A percentile compares a stretch with the other conserved stretches of the same genome.
Conservation (phyloP, 2,797 vertebrate genomes). For the Gobio occitaniae region DNA sequence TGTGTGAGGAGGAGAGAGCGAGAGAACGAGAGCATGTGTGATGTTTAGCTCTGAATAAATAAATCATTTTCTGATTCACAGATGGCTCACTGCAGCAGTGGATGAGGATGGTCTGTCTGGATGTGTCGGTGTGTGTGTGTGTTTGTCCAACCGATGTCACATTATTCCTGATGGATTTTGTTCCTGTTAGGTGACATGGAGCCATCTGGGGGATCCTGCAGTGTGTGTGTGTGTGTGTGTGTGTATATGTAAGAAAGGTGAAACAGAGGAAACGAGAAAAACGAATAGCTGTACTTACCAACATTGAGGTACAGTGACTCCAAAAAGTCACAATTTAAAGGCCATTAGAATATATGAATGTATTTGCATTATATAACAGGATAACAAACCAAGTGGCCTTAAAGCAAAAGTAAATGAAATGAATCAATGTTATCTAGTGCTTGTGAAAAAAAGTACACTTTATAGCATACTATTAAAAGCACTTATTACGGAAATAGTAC, state of each 20-base stretch:
- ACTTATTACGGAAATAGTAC: not conserved
- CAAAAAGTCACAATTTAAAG: conserved; percentile 1
- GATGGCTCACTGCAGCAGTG: conserved; percentile 61
- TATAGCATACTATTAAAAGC: not conserved
- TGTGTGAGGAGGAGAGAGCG: conserved; percentile 15
- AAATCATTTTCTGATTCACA: conserved; percentile 61
- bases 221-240: conserved; percentile 19
- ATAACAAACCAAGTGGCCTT: not conserved
- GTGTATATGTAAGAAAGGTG: conserved; percentile 31
- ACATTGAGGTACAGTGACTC: not conserved
- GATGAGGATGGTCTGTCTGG: conserved; percentile 54
- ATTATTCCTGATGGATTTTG: conserved; percentile 64
- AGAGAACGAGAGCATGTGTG: conserved; percentile 43
- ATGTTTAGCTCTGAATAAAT: conserved; percentile 61
- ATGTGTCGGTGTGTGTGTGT: conserved; percentile 42
- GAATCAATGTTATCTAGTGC: not conserved
- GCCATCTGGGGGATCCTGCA: conserved; percentile 59
- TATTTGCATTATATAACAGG: not conserved
- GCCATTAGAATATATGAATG: not conserved
- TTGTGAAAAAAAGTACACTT: not conserved
- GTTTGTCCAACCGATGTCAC: conserved; percentile 57
- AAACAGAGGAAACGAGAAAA: conserved; percentile 16
- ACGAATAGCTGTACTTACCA: not conserved
- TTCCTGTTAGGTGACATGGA: conserved; percentile 59
- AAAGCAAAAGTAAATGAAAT: not conserved